These are phyloP conservation scores for Argentina silus DNA, from an alignment of 2,797 vertebrate species.

Conservation along the genomic window DNA sequence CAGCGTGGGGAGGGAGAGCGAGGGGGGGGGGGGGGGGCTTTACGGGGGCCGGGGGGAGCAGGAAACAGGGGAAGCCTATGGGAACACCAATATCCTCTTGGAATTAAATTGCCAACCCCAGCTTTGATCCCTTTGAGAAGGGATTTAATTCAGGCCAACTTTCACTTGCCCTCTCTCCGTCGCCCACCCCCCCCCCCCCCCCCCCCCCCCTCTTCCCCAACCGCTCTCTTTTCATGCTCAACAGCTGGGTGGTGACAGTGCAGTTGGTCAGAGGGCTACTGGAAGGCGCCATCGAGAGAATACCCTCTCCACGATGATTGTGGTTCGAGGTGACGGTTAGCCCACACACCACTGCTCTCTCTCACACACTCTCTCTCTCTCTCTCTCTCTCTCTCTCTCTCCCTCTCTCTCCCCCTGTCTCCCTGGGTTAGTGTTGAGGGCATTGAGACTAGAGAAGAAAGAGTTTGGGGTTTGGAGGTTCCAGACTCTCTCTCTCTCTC, in stretches of 20 bases:
- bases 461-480: neutral
- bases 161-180: constrained; percentile 10
- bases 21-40: neutral
- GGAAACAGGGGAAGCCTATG: constrained; percentile 39
- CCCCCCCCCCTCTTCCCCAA: neutral
- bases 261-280: constrained; percentile 9
- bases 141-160: constrained; percentile 28
- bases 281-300: constrained; percentile 1
- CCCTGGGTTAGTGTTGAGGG: neutral
- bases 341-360: constrained; percentile 12
- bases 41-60: neutral
- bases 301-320: constrained; percentile 4
- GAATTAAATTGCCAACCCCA: constrained; percentile 37
- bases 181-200: neutral
- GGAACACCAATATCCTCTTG: constrained; percentile 41
- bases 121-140: constrained; percentile 40
- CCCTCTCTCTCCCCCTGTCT: neutral
- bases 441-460: neutral
- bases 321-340: constrained; percentile 1
- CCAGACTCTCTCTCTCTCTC: constrained; percentile 15
- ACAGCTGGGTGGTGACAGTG: constrained; percentile 3
- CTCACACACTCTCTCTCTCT: neutral
- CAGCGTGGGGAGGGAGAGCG: neutral
- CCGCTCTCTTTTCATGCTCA: constrained; percentile 3
- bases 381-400: neutral